Evolutionary conservation across 2,888 invertebrate species (phyloP), one percentile per base, ranked within the genome.

Genomic region (Neoitamus cyanurus): DNA sequence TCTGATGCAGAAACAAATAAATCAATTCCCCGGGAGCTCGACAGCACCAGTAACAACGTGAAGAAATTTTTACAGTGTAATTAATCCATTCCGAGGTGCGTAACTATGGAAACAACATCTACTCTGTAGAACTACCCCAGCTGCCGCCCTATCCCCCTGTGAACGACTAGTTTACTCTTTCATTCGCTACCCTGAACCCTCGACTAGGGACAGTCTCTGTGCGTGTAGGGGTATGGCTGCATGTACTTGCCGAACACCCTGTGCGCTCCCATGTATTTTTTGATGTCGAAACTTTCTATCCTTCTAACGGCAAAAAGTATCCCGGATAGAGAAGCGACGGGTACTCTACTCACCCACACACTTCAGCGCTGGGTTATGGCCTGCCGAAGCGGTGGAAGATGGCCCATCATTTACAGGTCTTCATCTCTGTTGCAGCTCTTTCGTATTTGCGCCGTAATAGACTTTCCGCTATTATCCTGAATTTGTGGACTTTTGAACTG

Each of bases 11-110:
- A 78, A 48, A 58, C 48, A 78, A 78, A 78, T 78, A 78, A 78
- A 78, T 78, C 46, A 78, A 78, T 78, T 78, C 48, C 48, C 31
- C 78, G 46, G 42, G 48, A 78, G 42, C 78, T n/a, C 48, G 20
- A 9, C 2, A 58, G 58, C 58, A 58, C 20, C 58, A 58, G 25
- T 31, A 48, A 5, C 30, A 31, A 9, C 5, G 28, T 36, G 34
- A n/a, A 58, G 9, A 82, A 31, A 37, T 31, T 84, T 85, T 85
- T 83, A 85, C 86, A 86, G 86, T 86, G 86, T 86, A 85, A 77
- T 86, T 86, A 86, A 86, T 86, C 84, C 84, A 84, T 84, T 86
- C 82, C 48, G 83, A 80, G 84, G 83, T 75, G 84, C 70, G 86
- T 86, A 73, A 48, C 84, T 85, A 85, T 85, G 86, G 85, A 20